Evolutionary conservation across 2,113 vertebrate genomes (phyloP).

Genomic region (Perca schrenkii): DNA sequence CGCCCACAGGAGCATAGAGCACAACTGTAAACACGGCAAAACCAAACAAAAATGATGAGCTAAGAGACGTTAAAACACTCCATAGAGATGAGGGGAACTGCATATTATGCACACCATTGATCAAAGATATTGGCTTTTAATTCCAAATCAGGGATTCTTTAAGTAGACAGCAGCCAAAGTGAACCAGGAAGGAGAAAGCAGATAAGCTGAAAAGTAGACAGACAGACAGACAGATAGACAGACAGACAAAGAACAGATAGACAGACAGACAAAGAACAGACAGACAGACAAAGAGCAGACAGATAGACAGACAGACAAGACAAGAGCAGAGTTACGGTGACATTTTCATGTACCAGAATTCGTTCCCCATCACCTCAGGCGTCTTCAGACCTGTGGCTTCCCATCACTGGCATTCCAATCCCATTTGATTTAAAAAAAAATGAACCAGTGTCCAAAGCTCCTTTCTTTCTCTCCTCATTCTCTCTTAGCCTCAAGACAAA

Average conservation of each 20-base stretch:
- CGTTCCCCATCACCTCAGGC: constrained; percentile 8
- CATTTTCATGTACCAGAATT: constrained; percentile 4
- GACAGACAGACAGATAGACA: background rate
- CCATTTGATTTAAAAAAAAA: background rate
- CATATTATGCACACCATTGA: background rate
- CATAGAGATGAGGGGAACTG: too few species aligned
- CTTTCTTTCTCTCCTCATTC: background rate
- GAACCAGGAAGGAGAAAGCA: background rate
- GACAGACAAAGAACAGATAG: background rate
- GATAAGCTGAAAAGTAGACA: background rate
- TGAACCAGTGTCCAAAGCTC: background rate
- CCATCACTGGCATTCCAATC: constrained; percentile 8
- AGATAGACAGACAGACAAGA: background rate
- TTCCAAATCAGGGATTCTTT: background rate
- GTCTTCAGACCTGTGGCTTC: constrained; percentile 9
- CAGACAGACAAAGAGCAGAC: background rate
- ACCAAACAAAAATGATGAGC: too few species aligned
- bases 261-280: background rate
- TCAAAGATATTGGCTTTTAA: too few species aligned
- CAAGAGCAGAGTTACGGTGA: background rate
- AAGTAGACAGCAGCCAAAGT: background rate
- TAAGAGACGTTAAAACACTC: too few species aligned
- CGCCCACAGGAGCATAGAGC: too few species aligned
- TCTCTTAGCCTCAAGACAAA: constrained; percentile 25
- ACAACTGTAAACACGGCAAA: too few species aligned